Evolutionary conservation across 2,113 vertebrate species (phyloP), one percentile per base, ranked within the genome.

Genomic region (Glaucomys volans): DNA sequence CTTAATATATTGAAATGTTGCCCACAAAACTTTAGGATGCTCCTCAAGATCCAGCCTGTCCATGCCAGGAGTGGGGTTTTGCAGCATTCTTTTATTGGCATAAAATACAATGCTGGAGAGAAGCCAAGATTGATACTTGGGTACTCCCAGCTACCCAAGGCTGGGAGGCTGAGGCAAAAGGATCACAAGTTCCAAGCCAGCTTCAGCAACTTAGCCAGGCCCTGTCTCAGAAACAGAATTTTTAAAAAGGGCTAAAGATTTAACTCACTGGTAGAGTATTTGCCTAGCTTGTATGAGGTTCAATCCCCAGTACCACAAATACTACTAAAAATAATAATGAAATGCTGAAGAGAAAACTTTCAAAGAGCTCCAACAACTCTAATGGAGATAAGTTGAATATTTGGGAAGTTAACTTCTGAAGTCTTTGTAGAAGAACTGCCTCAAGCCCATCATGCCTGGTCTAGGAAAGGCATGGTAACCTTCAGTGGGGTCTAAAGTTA

Each of bases 41-140:
- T 82, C 44, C 69, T 50, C 1, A 35, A 47, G 85, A 35, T 32
- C 6, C 54, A 91, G 28, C 62, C 50, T 93, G 2, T 54, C 35
- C 42, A 0, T 84, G 8, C 24, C 17, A 8, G 10, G 3, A 17
- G 28, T 90, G 57, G 22, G 12, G 54, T 79, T 57, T 22, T 84
- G 47, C 75, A 71, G 40, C 71, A 57, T 90, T 83, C 42, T 94
- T 90, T 24, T n/a, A 69, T 35, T 90, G 42, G 66, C 35, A 4
- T 90, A 59, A 90, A 95, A 69, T 54, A 62, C 77, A 79, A 57
- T 83, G 47, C 79, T 75, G 9, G 92, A 80, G 93, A 67, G 77
- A 88, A 72, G 66, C 66, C 35, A 18, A 18, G 35, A n/a, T 32
- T 12, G 0, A 18, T 69, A n/a, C 35, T 17, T 30, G 32, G 5